Evolutionary conservation across 1,140 invertebrate species (phyloP).

Genomic region (Venturia canescens): DNA sequence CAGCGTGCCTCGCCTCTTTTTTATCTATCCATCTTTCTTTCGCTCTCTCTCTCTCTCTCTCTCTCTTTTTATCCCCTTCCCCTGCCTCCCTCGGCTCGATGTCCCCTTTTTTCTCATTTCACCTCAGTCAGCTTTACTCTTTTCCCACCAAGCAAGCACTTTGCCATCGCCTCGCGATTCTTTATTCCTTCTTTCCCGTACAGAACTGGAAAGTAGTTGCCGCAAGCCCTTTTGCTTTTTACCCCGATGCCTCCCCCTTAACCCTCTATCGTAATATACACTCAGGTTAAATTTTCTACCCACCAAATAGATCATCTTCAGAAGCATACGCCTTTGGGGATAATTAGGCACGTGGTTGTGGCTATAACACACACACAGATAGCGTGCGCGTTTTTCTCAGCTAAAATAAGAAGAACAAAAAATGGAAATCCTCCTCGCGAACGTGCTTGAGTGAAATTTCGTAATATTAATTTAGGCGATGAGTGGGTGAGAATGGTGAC

Average conservation of each 20-base stretch:
- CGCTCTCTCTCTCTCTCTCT: slow-evolving; percentile 39
- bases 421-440: slow-evolving; percentile 24
- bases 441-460: slow-evolving; percentile 38
- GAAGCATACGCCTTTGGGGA: slow-evolving; percentile 66
- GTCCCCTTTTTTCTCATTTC: slow-evolving; percentile 26
- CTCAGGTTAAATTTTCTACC: slow-evolving; percentile 61
- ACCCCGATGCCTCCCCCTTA: slow-evolving; percentile 13
- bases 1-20: slow-evolving; percentile 64
- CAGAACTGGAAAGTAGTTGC: slow-evolving; percentile 25
- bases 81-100: slow-evolving; percentile 47
- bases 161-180: slow-evolving; percentile 31
- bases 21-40: slow-evolving; percentile 51
- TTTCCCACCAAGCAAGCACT: slow-evolving; percentile 29
- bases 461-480: slow-evolving; percentile 36
- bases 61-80: slow-evolving; percentile 37
- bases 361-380: slow-evolving; percentile 62
- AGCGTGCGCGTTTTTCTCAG: slow-evolving; percentile 44
- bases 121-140: slow-evolving; percentile 23
- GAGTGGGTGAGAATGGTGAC: slow-evolving; percentile 2
- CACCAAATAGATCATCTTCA: slow-evolving; percentile 74
- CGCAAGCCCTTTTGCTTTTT: slow-evolving; percentile 42
- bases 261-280: slow-evolving; percentile 34
- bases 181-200: slow-evolving; percentile 39
- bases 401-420: slow-evolving; percentile 55
- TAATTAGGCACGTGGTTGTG: slow-evolving; percentile 72